Evolutionary conservation across 2,797 vertebrate genomes (phyloP).

Genomic region (Tokudaia muenninki): DNA sequence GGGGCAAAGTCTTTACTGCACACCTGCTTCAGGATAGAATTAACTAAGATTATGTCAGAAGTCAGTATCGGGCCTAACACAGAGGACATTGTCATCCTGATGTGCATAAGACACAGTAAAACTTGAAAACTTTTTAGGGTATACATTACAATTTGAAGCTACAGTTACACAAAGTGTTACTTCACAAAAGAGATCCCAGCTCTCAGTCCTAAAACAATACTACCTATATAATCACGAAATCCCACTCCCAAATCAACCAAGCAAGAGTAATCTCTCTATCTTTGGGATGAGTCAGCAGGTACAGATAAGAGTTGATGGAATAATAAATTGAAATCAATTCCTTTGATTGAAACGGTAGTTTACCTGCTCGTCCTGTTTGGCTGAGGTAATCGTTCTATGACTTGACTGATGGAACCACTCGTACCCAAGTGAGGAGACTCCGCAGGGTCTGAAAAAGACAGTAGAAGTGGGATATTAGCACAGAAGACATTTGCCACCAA

Average conservation of each 20-base stretch:
- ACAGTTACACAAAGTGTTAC: conserved; percentile 31
- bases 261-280: conserved; percentile 37
- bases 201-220: not conserved
- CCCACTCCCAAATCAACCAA: conserved; percentile 55
- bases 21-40: not conserved
- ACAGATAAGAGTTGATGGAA: not conserved
- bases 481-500: conserved; percentile 48
- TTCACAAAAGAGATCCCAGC: conserved; percentile 45
- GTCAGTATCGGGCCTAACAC: not conserved
- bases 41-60: conserved; percentile 28
- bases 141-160: conserved; percentile 39
- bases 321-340: conserved; percentile 56
- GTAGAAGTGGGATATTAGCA: conserved; percentile 47
- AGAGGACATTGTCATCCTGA: conserved; percentile 26
- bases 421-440: conserved; percentile 73
- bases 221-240: conserved; percentile 41
- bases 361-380: conserved; percentile 84
- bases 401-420: conserved; percentile 64
- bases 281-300: conserved; percentile 16
- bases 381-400: conserved; percentile 80
- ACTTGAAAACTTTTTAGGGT: not conserved
- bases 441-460: conserved; percentile 70
- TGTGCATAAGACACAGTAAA: not conserved
- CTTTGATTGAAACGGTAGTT: not conserved
- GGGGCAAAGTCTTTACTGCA: not conserved